Percentiles rank a stretch among this genome's conserved stretches.
phyloP scores from a whole-genome alignment of 2,797 vertebrate species.

The Helostoma temminkii region DNA sequence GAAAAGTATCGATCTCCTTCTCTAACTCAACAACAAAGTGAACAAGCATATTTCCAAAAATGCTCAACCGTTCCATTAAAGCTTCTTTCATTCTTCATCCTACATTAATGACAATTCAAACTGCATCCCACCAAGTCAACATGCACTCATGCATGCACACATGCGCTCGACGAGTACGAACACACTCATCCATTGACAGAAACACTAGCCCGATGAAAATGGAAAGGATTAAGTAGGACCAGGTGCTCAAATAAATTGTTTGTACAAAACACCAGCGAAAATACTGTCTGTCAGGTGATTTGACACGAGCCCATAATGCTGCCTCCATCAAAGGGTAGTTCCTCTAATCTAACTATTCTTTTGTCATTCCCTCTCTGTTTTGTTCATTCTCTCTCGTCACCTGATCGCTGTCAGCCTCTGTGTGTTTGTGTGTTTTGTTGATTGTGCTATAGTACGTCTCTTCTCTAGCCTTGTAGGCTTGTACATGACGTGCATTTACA shows the following conservation, averaged over 20 bases:
- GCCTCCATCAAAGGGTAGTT: conserved; percentile 54
- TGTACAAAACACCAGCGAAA: conserved; percentile 63
- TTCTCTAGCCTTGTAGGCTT: not conserved
- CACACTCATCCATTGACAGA: conserved; percentile 66
- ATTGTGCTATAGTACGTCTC: conserved; percentile 13
- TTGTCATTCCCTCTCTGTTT: conserved; percentile 43
- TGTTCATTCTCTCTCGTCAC: conserved; percentile 20
- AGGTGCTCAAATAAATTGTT: conserved; percentile 78
- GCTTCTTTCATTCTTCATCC: conserved; percentile 3
- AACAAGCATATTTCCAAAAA: not conserved
- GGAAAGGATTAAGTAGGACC: conserved; percentile 68
- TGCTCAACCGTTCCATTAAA: conserved; percentile 17
- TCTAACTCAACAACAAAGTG: not conserved
- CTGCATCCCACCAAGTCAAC: conserved; percentile 32
- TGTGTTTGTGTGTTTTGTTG: conserved; percentile 12
- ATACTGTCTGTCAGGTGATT: conserved; percentile 61
- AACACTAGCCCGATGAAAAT: conserved; percentile 77
- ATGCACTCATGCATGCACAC: conserved; percentile 41
- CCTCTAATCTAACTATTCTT: conserved; percentile 66
- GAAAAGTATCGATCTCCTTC: not conserved
- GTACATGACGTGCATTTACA: conserved; percentile 24
- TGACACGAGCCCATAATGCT: conserved; percentile 53
- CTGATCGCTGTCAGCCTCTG: conserved; percentile 30
- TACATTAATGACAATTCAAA: conserved; percentile 40
- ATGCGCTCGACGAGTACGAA: conserved; percentile 17